Conservation (phyloP, 1,140 invertebrate genomes). For the Magallana gigas region DNA sequence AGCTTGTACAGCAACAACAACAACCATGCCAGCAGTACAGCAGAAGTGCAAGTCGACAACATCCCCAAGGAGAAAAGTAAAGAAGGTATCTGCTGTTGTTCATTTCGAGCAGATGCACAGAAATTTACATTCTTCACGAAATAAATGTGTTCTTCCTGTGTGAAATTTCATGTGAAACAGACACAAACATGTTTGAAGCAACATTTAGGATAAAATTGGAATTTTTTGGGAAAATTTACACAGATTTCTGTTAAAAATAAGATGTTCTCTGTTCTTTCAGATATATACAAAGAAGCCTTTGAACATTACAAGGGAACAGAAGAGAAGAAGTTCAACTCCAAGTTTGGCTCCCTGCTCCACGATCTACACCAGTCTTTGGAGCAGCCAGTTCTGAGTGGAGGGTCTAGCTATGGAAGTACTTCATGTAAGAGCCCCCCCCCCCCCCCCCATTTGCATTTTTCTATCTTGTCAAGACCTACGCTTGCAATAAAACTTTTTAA, state of each 20-base stretch:
- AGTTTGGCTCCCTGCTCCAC: slow-evolving; percentile 67
- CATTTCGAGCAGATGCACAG: too few species aligned
- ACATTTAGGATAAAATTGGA: too few species aligned
- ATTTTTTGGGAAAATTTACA: too few species aligned
- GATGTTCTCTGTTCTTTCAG: slow-evolving; percentile 57
- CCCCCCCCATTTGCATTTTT: too few species aligned
- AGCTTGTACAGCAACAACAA: neutral
- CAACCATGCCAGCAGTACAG: neutral
- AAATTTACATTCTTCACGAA: too few species aligned
- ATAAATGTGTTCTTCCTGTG: too few species aligned
- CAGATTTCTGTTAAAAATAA: too few species aligned
- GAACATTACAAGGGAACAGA: slow-evolving; percentile 71
- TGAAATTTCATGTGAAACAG: too few species aligned
- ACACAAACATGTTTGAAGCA: too few species aligned
- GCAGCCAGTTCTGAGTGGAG: slow-evolving; percentile 65
- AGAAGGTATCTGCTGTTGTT: neutral
- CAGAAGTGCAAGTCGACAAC: slow-evolving; percentile 24
- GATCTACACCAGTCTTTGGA: slow-evolving; percentile 70
- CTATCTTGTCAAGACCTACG: too few species aligned
- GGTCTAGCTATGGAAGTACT: slow-evolving; percentile 62
- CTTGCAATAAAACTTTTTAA: too few species aligned
- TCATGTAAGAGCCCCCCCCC: slow-evolving; percentile 66
- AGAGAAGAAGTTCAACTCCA: slow-evolving; percentile 71
- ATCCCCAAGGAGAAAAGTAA: slow-evolving; percentile 9
- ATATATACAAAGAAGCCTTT: slow-evolving; percentile 73